Evolutionary conservation across 2,888 invertebrate species (phyloP).

Genomic region (Rhingia rostrata): DNA sequence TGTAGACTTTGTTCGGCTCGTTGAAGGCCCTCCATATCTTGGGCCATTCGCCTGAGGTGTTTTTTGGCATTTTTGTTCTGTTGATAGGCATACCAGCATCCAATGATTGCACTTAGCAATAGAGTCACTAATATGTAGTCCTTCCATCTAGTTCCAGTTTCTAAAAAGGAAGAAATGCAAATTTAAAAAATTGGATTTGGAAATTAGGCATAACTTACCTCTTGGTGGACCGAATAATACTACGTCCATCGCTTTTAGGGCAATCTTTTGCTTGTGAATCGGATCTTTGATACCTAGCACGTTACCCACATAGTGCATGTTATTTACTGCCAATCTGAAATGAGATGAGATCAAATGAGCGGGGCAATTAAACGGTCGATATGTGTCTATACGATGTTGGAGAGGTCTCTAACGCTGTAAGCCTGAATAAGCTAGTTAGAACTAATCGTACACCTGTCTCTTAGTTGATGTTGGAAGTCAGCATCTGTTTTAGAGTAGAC

Average conservation of each 20-base stretch:
- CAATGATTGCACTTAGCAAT: constrained; percentile 92
- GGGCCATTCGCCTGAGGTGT: constrained; percentile 95
- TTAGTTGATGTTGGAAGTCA: constrained; percentile 15
- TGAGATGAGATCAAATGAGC: constrained; percentile 60
- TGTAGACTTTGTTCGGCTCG: constrained; percentile 94
- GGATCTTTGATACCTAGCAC: constrained; percentile 98
- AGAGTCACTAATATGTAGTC: constrained; percentile 94
- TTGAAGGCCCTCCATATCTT: constrained; percentile 95
- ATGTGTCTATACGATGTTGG: constrained; percentile 18
- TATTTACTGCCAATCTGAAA: constrained; percentile 95
- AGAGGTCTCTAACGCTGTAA: constrained; percentile 9
- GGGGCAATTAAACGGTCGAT: constrained; percentile 46
- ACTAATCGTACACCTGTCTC: constrained; percentile 63
- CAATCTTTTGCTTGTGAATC: constrained; percentile 98
- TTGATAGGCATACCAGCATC: constrained; percentile 95
- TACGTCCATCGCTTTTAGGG: constrained; percentile 99
- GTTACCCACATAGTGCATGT: constrained; percentile 93
- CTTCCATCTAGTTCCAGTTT: constrained; percentile 92
- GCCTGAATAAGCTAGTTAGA: constrained; percentile 45
- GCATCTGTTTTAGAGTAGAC: constrained; percentile 15
- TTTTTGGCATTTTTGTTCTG: constrained; percentile 94
- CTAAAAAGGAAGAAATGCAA: constrained; percentile 81
- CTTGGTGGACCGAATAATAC: constrained; percentile 99
- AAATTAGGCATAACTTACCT: constrained; percentile 86
- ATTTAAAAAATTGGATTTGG: neutral